Conservation (phyloP, 2,888 invertebrate genomes). For the Drosophila rubida region DNA sequence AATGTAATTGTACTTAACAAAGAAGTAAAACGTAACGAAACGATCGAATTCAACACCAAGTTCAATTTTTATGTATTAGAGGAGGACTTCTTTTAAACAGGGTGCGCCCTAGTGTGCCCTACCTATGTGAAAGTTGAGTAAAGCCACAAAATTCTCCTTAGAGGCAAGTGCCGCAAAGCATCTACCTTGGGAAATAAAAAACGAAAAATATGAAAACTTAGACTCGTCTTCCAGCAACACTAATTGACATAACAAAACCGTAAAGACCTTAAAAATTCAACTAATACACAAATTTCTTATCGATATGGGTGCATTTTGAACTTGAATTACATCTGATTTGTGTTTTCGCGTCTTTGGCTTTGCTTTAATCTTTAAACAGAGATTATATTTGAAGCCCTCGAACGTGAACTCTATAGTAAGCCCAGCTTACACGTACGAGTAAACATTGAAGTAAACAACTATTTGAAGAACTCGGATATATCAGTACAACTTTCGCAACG, state of each 20-base stretch:
- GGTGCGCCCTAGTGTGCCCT: constrained; percentile 5
- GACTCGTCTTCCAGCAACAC: constrained; percentile 78
- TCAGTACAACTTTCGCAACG: constrained; percentile 79
- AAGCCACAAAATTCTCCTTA: constrained; percentile 41
- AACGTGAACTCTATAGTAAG: constrained; percentile 9
- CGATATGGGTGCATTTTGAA: not conserved
- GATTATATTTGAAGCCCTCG: constrained; percentile 5
- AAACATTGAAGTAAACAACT: constrained; percentile 34
- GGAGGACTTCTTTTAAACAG: constrained; percentile 48
- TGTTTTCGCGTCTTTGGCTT: constrained; percentile 25
- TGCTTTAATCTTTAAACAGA: constrained; percentile 19
- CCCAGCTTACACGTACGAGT: constrained; percentile 29
- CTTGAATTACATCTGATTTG: not conserved
- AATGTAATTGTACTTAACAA: constrained; percentile 30
- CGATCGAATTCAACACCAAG: constrained; percentile 66
- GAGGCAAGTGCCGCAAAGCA: constrained; percentile 1
- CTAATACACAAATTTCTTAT: constrained; percentile 17
- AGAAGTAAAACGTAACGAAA: constrained; percentile 36
- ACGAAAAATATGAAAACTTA: constrained; percentile 57
- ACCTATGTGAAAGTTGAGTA: constrained; percentile 65
- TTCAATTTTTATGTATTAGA: constrained; percentile 61
- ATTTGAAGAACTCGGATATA: constrained; percentile 57
- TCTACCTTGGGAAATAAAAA: constrained; percentile 14
- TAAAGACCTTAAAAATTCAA: constrained; percentile 22
- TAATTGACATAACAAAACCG: constrained; percentile 63